phyloP scores from a whole-genome alignment of 1,140 invertebrate species.

The Euwallacea fornicatus region DNA sequence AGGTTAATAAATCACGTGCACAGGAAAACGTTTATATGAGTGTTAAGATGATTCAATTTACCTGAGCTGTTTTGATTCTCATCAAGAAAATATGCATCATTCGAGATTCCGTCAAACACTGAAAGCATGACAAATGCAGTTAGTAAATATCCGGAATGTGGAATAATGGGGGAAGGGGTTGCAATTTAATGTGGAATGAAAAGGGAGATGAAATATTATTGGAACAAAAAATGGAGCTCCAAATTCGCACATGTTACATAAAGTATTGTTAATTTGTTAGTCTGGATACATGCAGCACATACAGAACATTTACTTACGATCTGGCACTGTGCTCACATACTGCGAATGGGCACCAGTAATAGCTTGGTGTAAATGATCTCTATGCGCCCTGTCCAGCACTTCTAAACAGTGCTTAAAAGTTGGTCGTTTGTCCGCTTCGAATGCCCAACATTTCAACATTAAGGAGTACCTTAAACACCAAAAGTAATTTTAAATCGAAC shows the following conservation, averaged over 20 bases:
- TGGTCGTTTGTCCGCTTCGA: slow-evolving; percentile 71
- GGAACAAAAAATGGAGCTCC: neutral
- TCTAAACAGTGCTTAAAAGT: slow-evolving; percentile 76
- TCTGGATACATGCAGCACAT: neutral
- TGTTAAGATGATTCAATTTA: slow-evolving; percentile 39
- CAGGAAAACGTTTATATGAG: neutral
- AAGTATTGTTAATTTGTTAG: no score
- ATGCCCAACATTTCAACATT: slow-evolving; percentile 80
- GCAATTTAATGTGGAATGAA: no score
- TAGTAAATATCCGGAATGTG: slow-evolving; percentile 17
- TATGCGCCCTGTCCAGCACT: slow-evolving; percentile 58
- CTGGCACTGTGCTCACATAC: slow-evolving; percentile 51
- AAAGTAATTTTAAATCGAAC: slow-evolving; percentile 1
- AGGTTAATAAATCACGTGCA: neutral
- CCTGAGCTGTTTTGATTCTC: slow-evolving; percentile 54
- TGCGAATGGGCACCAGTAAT: slow-evolving; percentile 48
- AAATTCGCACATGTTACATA: no score
- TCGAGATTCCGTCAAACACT: slow-evolving; percentile 53
- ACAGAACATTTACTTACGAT: slow-evolving; percentile 46
- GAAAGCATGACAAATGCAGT: slow-evolving; percentile 44
- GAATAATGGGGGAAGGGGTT: no score
- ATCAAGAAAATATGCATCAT: slow-evolving; percentile 55
- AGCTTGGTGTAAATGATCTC: slow-evolving; percentile 43
- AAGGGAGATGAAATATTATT: neutral
- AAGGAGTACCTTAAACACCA: slow-evolving; percentile 67